Percentiles rank a stretch among this genome's conserved stretches.
Evolutionary conservation across 2,888 invertebrate genomes (phyloP).

Genomic region (Abscondita cerata): DNA sequence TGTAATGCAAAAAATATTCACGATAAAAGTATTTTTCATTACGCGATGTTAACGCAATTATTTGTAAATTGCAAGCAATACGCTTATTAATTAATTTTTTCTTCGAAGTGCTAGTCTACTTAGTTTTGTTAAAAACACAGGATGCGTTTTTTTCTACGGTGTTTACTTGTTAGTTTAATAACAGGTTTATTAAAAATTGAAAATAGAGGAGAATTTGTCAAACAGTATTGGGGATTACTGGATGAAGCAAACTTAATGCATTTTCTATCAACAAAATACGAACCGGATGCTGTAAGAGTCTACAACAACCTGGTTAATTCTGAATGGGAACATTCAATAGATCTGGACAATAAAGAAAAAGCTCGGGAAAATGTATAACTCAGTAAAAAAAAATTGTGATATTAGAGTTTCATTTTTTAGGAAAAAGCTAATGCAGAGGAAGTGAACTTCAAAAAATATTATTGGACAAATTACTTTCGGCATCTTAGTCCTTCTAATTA

Average conservation of each 20-base stretch:
- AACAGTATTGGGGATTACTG: conserved; percentile 1
- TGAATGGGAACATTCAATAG: conserved; percentile 55
- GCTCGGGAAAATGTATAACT: conserved; percentile 44
- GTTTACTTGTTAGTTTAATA: no score
- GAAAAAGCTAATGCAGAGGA: conserved; percentile 44
- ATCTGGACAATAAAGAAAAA: conserved; percentile 50
- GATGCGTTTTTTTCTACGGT: no score
- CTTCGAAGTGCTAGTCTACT: no score
- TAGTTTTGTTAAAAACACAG: no score
- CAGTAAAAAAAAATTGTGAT: conserved; percentile 19
- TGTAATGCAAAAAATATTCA: no score
- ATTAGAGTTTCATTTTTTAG: conserved; percentile 34
- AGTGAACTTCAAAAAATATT: conserved; percentile 55
- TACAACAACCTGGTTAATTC: conserved; percentile 54
- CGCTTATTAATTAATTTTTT: no score
- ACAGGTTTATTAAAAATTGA: neutral
- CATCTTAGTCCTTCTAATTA: conserved; percentile 54
- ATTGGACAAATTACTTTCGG: conserved; percentile 55
- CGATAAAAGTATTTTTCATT: no score
- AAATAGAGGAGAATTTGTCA: no score
- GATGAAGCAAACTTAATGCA: conserved; percentile 25
- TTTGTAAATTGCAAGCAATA: no score
- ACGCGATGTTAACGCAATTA: no score
- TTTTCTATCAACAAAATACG: conserved; percentile 46
- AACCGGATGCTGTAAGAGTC: conserved; percentile 44